Base-by-base conservation (phyloP, 92 coral and sea anemone species). In the Plumapathes pennacea region DNA sequence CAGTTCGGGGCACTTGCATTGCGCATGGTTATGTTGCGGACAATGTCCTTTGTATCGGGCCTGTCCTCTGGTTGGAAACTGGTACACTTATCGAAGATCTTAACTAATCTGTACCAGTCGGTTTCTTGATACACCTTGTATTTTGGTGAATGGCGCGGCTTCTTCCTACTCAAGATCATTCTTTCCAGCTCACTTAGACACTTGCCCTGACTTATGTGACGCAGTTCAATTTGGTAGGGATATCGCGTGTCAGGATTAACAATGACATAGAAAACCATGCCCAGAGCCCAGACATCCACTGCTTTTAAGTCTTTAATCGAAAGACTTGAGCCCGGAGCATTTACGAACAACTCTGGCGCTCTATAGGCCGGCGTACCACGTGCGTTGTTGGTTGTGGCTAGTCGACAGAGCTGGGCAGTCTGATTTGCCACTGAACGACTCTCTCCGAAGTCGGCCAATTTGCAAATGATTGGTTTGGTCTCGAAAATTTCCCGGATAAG, bases 201-300 rank as follows among this genome's bases (percentile, higher is more conserved):
- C 25, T 33, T 61, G 50, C 72, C 69, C 22, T 60, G 43, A 56
- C 40, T 32, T 46, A 34, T 61, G 40, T 60, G 48, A 11, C 45
- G 21, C 34, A 72, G 17, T 30, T 72, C 81, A n/a, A 44, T 32
- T 56, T 66, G 69, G 46, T 59, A 76, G 62, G 80, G 84, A 47
- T 76, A 78, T 41, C 57, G 60, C 15, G 70, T 57, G 47, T 83
- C 84, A 37, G 80, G 80, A 60, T 69, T 83, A 9, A 83, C 63
- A 28, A 83, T 46, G 26, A 76, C 54, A 32, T 69, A 82, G 54
- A 75, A 68, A 24, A 82, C 64, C 89, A 68, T 75, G 9, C 83
- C 79, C 51, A 75, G 56, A 47, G 89, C 77, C 84, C 79, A 82
- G 36, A 82, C 45, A 60, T 82, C 84, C 29, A 82, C 67, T 25